A percentile compares a stretch with the other conserved stretches of the same genome.
phyloP scores from a whole-genome alignment of 2,797 vertebrate genomes.

The Hipposideros larvatus region DNA sequence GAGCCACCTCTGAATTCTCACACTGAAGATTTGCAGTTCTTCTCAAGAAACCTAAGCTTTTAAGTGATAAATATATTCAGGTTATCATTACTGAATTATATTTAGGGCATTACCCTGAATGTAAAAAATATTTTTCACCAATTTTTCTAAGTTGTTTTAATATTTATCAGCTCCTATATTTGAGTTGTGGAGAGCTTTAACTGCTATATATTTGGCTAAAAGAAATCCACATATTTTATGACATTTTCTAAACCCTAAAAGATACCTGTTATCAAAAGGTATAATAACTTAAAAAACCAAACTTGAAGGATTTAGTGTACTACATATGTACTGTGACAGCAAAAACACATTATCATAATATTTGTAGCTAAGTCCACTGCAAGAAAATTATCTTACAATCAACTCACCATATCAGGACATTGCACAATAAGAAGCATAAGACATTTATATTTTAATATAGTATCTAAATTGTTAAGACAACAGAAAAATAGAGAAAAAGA shows the following conservation, averaged over 20 bases:
- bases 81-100: constrained; percentile 76
- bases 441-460: neutral
- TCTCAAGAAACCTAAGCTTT: constrained; percentile 84
- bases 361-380: neutral
- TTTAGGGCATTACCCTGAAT: constrained; percentile 34
- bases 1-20: constrained; percentile 84
- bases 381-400: constrained; percentile 13
- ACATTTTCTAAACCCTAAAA: constrained; percentile 9
- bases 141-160: constrained; percentile 58
- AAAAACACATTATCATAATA: neutral
- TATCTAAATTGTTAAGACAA: neutral
- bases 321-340: neutral
- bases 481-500: neutral
- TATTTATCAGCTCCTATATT: constrained; percentile 40
- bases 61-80: constrained; percentile 82
- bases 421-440: neutral
- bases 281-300: neutral
- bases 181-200: neutral
- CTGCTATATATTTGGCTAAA: neutral
- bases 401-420: neutral
- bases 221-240: neutral
- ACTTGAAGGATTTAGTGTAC: neutral
- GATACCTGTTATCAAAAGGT: constrained; percentile 3
- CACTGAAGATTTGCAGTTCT: constrained; percentile 77
- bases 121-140: constrained; percentile 50